Percentiles rank a stretch among this genome's conserved stretches.
Evolutionary conservation across 1,140 invertebrate genomes (phyloP).

Genomic region (Eupeodes corollae): DNA sequence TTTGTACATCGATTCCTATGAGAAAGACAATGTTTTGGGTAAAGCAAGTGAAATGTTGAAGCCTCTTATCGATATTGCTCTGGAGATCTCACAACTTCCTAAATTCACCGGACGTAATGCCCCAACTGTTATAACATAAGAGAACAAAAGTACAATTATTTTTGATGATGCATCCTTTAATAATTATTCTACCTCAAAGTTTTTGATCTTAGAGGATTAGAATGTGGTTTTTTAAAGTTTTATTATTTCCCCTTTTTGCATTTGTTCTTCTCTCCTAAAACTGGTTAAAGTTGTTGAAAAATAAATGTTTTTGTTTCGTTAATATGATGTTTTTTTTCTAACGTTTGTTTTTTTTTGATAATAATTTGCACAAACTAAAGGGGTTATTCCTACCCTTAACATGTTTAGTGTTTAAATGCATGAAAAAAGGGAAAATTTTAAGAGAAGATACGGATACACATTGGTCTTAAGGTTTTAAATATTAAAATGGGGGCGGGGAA

Average conservation of each 20-base stretch:
- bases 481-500: too few relatives aligned
- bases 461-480: too few relatives aligned
- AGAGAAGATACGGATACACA: too few relatives aligned
- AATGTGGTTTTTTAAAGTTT: background rate
- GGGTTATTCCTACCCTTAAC: too few relatives aligned
- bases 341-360: too few relatives aligned
- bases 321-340: too few relatives aligned
- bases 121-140: constrained; percentile 96
- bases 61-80: constrained; percentile 79
- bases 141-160: background rate
- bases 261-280: constrained; percentile 3
- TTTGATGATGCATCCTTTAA: background rate
- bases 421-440: too few relatives aligned
- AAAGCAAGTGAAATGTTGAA: constrained; percentile 77
- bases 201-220: background rate
- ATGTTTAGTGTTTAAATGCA: too few relatives aligned
- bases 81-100: constrained; percentile 72
- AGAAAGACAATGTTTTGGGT: constrained; percentile 55
- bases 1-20: constrained; percentile 86
- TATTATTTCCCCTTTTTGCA: constrained; percentile 3
- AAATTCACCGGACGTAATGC: constrained; percentile 76
- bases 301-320: too few relatives aligned
- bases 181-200: constrained; percentile 1
- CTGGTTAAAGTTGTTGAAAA: too few relatives aligned
- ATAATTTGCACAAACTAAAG: too few relatives aligned